Percentiles rank a stretch among this genome's conserved stretches.
Conservation (phyloP, 2,797 vertebrate species). For the Sphaeramia orbicularis region DNA sequence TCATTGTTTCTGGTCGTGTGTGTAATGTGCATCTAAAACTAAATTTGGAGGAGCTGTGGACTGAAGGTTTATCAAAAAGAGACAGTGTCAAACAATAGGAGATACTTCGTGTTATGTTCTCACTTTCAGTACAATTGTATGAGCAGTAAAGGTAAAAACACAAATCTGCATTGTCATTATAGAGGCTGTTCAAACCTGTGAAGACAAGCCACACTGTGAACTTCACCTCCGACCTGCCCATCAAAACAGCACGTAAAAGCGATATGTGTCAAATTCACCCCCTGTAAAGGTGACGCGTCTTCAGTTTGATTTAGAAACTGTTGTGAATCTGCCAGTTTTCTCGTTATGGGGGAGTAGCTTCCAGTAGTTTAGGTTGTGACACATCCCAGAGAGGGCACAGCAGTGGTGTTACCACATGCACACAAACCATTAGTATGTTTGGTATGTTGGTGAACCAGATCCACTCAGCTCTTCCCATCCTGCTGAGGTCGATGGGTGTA, state of each 20-base stretch:
- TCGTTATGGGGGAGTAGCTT: constrained; percentile 9
- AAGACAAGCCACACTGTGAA: background rate
- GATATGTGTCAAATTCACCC: background rate
- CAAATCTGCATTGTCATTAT: background rate
- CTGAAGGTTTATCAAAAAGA: background rate
- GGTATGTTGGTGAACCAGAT: constrained; percentile 85
- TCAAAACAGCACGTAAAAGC: background rate
- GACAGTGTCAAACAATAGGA: too few species aligned
- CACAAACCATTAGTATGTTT: constrained; percentile 67
- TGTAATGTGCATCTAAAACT: constrained; percentile 66
- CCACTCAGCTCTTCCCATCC: constrained; percentile 34
- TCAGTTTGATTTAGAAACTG: constrained; percentile 1
- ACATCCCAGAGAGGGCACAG: constrained; percentile 60
- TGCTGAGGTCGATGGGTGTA: constrained; percentile 74
- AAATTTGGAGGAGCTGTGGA: background rate
- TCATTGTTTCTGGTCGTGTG: constrained; percentile 91
- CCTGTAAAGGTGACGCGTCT: background rate
- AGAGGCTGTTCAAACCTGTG: background rate
- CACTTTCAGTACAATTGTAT: background rate
- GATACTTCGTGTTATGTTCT: too few species aligned
- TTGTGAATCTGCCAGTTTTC: constrained; percentile 2
- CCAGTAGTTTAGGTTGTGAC: constrained; percentile 53
- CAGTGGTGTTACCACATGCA: constrained; percentile 76
- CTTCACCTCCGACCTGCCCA: background rate
- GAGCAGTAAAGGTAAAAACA: background rate